Evolutionary conservation across 2,113 vertebrate species (phyloP), one percentile per base, ranked within the genome.

Genomic region (Xenotilapia leptura): DNA sequence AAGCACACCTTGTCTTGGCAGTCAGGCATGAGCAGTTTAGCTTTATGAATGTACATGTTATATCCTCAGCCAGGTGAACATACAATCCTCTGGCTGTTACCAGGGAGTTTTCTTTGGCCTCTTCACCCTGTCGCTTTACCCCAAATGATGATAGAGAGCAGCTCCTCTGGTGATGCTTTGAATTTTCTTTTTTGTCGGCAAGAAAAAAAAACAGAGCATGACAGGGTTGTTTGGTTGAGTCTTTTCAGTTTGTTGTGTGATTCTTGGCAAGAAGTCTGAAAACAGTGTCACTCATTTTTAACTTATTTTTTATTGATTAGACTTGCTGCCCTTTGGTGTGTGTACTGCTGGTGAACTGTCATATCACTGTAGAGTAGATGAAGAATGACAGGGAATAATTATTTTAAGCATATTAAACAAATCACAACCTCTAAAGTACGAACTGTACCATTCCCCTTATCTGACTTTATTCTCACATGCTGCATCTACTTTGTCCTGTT

Each of bases 41-140:
- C 23, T 86, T 80, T 49, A 92, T 95, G 92, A 94, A 94, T 89
- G 92, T 81, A n/a, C 83, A 55, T 77, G 85, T 89, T 93, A 92
- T 89, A 62, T 42, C 84, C 85, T 82, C 80, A 17, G 89, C 89
- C 89, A 87, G 89, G 88, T 93, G 83, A 87, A 38, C 56, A 58
- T 15, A 93, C 79, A 95, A 90, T 90, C 89, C 75, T 5, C 75
- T 5, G 84, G 87, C 90, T 95, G 92, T 94, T 93, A 53, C 15
- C 2, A 1, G 10, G 53, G 13, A 80, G 88, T 92, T 94, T 93
- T 89, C 85, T 73, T 93, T 94, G 93, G 93, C 90, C 75, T 73
- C 62, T 45, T 85, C 80, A 80, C 38, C 40, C 68, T 45, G 58
- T 80, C 1, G 80, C 89, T 82, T 83, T 9, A 53, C 38, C 56